Conservation (phyloP, 2,888 invertebrate genomes). For the Ferrisia virgata region DNA sequence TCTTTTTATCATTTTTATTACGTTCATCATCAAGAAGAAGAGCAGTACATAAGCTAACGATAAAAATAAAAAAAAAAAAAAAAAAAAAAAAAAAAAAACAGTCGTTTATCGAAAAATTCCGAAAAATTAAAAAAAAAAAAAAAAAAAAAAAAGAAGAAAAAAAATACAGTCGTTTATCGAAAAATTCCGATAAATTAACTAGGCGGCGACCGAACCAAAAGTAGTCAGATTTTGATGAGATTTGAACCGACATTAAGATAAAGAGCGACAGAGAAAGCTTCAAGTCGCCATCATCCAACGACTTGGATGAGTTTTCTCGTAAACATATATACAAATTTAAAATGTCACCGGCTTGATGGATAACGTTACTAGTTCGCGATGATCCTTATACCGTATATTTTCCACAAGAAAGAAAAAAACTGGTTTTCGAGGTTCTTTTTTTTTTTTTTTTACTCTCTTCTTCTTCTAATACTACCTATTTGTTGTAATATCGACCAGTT, state of each 20-base stretch:
- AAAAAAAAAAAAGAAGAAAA: no score
- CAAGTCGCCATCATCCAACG: slow-evolving; percentile 11
- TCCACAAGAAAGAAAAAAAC: slow-evolving; percentile 32
- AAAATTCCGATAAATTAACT: slow-evolving; percentile 13
- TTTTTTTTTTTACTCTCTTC: background rate
- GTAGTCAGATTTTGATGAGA: slow-evolving; percentile 39
- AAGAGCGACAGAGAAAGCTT: slow-evolving; percentile 35
- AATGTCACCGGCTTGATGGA: slow-evolving; percentile 44
- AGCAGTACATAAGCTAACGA: background rate
- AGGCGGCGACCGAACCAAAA: background rate
- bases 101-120: slow-evolving; percentile 7
- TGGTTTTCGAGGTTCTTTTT: slow-evolving; percentile 26
- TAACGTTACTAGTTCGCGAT: slow-evolving; percentile 40
- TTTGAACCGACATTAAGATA: slow-evolving; percentile 19
- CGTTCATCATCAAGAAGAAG: background rate
- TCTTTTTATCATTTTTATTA: slow-evolving; percentile 29
- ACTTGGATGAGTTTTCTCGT: background rate
- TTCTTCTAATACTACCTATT: no score
- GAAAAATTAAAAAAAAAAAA: background rate
- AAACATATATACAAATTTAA: slow-evolving; percentile 45
- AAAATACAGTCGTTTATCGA: slow-evolving; percentile 9
- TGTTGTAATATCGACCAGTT: no score
- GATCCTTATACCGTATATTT: slow-evolving; percentile 31
- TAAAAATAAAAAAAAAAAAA: background rate
- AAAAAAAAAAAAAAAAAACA: no score